Conservation (phyloP, 2,797 vertebrate species). For the Agapornis canus region DNA sequence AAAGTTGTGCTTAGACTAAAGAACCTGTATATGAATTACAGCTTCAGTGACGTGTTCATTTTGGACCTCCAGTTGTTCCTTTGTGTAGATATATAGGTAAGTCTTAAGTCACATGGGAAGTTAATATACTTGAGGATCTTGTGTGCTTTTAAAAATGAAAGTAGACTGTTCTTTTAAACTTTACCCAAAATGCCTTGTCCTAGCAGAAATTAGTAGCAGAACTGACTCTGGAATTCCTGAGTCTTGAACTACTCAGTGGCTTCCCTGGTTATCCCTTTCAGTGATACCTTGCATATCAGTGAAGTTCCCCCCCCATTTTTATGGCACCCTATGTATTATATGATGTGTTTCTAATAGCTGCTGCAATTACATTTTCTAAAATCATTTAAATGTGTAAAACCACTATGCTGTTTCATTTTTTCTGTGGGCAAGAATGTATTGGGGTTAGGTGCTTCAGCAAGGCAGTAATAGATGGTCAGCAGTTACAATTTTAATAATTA, state of each 20-base stretch:
- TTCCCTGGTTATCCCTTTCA: neutral
- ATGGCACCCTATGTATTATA: rapidly evolving
- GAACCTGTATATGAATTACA: neutral
- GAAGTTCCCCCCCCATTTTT: neutral
- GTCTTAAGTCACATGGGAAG: neutral
- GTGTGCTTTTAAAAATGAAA: neutral
- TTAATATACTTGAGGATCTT: neutral
- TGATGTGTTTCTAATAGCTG: neutral
- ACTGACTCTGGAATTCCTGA: neutral
- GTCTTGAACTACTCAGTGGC: neutral
- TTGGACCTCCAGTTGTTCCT: neutral
- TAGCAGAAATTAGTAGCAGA: neutral
- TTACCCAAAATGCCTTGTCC: neutral
- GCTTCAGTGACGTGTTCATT: neutral
- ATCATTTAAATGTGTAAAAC: neutral
- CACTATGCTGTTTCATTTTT: neutral
- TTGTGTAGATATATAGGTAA: rapidly evolving
- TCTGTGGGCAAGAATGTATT: neutral
- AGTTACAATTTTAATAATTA: neutral
- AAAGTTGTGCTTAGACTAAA: neutral
- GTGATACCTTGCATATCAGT: neutral
- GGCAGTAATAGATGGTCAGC: neutral
- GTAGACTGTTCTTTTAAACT: neutral
- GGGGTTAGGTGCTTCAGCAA: neutral
- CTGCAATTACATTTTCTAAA: neutral